Evolutionary conservation across 2,797 vertebrate genomes (phyloP), one percentile per base, ranked within the genome.

Genomic region (Manis javanica): DNA sequence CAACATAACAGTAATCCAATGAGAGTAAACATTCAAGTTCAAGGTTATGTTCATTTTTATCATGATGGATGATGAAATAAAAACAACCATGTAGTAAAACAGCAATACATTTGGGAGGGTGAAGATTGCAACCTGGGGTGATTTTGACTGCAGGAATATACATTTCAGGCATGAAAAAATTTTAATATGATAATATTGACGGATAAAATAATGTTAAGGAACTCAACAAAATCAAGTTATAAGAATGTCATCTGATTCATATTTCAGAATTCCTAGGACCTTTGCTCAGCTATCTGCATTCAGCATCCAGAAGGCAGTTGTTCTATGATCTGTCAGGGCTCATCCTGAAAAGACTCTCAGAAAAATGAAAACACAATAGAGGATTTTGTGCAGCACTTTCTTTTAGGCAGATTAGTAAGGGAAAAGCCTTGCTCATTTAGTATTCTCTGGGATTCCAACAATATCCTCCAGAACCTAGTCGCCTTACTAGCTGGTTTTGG

Each of bases 141-240:
- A 96, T 90, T 94, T 86, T 91, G 79, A 95, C 87, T 94, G 31
- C 51, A 94, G 87, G 71, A 97, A 91, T 97, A 97, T 96, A 96
- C 74, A 91, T 92, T 96, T 96, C 84, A 83, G 57, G 61, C 57
- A 66, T 86, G 82, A 97, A 97, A 97, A 96, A 97, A 96, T 95
- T 98, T 98, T 97, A 97, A 98, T 96, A 96, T 53, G 63, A 63
- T 69, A 75, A 96, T 95, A 91, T 24, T 98, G 97, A 97, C 96
- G 97, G 93, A 90, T 96, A 83, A 96, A 97, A 94, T 93, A 96
- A 96, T 97, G 91, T 90, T 85, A 96, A 91, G 53, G 71, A 96
- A 96, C 51, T 82, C 69, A 59, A 72, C 55, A 97, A 96, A 96
- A 98, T 97, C 78, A 97, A 97, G 97, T 96, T 97, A 93, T 91